A percentile compares a stretch with the other conserved stretches of the same genome.
Conservation (phyloP, 2,888 invertebrate genomes). For the Pyrrhia umbra region DNA sequence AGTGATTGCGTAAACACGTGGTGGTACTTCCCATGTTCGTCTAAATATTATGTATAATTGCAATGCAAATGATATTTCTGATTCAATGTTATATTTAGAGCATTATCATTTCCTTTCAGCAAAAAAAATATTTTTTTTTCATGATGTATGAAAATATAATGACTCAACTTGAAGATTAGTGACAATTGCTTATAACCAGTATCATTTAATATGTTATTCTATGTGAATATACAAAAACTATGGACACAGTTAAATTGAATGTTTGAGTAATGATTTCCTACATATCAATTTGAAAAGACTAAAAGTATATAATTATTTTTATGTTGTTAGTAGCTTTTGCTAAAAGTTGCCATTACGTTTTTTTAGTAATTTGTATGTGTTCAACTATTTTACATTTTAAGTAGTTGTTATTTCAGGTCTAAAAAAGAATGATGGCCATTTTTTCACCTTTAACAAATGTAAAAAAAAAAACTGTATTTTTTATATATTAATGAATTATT, state of each 20-base stretch:
- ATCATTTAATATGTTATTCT: constrained; percentile 30
- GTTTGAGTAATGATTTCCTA: not conserved
- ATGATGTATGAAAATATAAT: constrained; percentile 18
- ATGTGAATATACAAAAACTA: constrained; percentile 1
- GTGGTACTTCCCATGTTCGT: constrained; percentile 9
- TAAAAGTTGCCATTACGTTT: constrained; percentile 16
- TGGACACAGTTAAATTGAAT: not conserved
- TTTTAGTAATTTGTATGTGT: constrained; percentile 21
- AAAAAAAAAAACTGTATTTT: constrained; percentile 5
- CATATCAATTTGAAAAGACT: not conserved
- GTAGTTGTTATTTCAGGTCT: constrained; percentile 16
- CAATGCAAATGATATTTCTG: constrained; percentile 52
- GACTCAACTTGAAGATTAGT: constrained; percentile 8
- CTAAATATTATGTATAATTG: constrained; percentile 28
- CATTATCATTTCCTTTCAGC: constrained; percentile 33
- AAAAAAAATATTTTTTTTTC: constrained; percentile 23
- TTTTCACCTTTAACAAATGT: not conserved
- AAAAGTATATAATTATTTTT: not conserved
- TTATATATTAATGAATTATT: too few species aligned
- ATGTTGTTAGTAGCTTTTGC: constrained; percentile 12
- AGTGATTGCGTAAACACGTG: too few species aligned
- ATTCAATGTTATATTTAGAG: constrained; percentile 27
- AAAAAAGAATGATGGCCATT: constrained; percentile 17
- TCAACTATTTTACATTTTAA: constrained; percentile 32
- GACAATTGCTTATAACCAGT: constrained; percentile 59